Percentiles rank a stretch among this genome's conserved stretches.
phyloP scores from a whole-genome alignment of 2,888 invertebrate genomes.

The Temnothorax ravouxi region DNA sequence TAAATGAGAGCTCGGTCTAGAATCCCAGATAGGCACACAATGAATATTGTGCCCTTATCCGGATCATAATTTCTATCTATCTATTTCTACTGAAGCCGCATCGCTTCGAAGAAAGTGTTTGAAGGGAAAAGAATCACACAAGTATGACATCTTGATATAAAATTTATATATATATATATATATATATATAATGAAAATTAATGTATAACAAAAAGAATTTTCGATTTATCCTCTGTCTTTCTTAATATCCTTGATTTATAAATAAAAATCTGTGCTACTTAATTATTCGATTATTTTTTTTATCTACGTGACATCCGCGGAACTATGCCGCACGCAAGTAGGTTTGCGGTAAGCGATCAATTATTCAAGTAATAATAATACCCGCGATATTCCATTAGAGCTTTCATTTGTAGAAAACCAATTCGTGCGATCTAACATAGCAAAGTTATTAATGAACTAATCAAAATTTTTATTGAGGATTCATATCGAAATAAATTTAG shows the following conservation, averaged over 20 bases:
- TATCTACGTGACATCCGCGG: not conserved
- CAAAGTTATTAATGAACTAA: not conserved
- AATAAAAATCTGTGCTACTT: slow-evolving; percentile 7
- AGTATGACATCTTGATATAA: not conserved
- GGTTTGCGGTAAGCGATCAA: slow-evolving; percentile 3
- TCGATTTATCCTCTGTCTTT: not conserved
- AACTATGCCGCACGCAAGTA: not conserved
- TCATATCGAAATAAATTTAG: not conserved
- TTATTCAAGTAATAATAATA: slow-evolving; percentile 21
- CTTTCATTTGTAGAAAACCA: slow-evolving; percentile 7
- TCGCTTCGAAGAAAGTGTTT: not conserved
- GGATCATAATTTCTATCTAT: not conserved
- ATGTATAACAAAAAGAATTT: not conserved
- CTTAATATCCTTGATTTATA: not conserved
- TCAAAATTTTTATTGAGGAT: not conserved
- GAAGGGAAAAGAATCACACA: not conserved
- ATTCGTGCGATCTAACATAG: not conserved
- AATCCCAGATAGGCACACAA: not conserved
- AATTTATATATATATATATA: not conserved
- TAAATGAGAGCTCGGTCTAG: not conserved
- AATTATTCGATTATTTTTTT: slow-evolving; percentile 20
- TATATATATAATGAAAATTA: not conserved
- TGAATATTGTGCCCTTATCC: not conserved
- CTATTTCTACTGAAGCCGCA: not conserved
- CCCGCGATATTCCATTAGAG: not conserved